phyloP scores from a whole-genome alignment of 2,797 vertebrate species.

The Pyrocephalus nanus region DNA sequence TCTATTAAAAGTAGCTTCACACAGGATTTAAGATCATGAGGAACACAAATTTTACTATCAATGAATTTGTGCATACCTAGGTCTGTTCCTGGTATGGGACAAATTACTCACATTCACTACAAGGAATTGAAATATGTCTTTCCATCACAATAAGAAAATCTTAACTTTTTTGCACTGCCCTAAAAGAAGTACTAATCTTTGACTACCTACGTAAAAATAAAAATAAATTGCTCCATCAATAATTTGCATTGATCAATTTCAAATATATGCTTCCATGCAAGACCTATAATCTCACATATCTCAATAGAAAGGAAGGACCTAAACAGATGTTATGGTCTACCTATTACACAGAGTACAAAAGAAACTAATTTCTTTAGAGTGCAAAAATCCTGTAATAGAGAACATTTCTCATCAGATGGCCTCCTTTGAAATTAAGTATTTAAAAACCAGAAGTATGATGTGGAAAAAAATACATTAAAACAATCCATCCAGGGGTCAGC shows the following conservation, averaged over 20 bases:
- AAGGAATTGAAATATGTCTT: neutral
- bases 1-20: neutral
- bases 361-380: neutral
- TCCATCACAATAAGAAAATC: neutral
- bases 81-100: neutral
- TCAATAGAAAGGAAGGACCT: neutral
- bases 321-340: neutral
- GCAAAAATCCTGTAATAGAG: neutral
- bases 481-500: neutral
- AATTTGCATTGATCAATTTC: neutral
- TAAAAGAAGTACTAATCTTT: neutral
- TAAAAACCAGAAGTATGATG: neutral
- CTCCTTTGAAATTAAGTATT: neutral
- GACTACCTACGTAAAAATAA: neutral
- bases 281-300: neutral
- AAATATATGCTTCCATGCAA: neutral
- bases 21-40: neutral
- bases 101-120: neutral
- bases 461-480: neutral
- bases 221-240: neutral
- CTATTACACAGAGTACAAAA: neutral
- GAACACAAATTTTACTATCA: neutral
- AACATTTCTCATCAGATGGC: neutral
- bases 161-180: neutral
- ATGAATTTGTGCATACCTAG: neutral